Evolutionary conservation across 1,140 invertebrate species (phyloP).

Genomic region (Acromyrmex charruanus): DNA sequence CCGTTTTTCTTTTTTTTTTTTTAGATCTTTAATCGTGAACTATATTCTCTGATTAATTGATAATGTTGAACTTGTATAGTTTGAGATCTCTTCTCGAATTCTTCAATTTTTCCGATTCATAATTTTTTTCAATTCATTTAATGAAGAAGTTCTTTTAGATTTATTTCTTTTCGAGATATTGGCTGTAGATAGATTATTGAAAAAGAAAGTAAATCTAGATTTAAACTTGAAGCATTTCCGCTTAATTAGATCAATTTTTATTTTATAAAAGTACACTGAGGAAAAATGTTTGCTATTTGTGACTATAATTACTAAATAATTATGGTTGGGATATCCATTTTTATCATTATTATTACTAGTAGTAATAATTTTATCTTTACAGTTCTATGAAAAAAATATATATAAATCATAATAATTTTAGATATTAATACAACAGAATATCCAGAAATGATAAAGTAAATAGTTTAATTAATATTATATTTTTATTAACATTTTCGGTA

Average conservation of each 20-base stretch:
- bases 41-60: not conserved
- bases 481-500: no score
- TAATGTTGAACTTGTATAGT: not conserved
- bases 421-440: no score
- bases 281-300: no score
- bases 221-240: not conserved
- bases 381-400: no score
- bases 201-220: not conserved
- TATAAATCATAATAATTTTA: no score
- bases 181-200: not conserved
- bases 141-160: not conserved
- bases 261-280: not conserved
- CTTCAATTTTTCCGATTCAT: not conserved
- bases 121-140: constrained; percentile 3
- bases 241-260: not conserved
- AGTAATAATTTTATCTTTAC: no score
- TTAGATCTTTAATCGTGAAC: not conserved
- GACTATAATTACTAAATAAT: no score
- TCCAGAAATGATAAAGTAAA: no score
- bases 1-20: not conserved
- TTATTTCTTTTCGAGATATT: not conserved
- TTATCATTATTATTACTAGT: no score
- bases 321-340: no score
- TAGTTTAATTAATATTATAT: no score
- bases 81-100: not conserved